A percentile compares a stretch with the other conserved stretches of the same genome.
phyloP scores from a whole-genome alignment of 2,888 invertebrate genomes.

The Thelaira solivaga region DNA sequence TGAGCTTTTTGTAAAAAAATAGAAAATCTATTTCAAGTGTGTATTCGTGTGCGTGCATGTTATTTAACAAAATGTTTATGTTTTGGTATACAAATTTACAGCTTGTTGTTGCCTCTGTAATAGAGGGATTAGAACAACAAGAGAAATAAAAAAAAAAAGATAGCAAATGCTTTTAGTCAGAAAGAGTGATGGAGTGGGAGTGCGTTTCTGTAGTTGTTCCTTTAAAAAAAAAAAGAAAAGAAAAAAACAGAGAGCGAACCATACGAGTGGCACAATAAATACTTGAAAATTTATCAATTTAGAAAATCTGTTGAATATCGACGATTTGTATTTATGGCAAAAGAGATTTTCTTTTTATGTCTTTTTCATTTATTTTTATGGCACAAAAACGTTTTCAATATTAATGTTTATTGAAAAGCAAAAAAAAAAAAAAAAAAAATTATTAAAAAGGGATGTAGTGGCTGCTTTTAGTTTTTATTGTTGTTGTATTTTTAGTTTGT shows the following conservation, averaged over 20 bases:
- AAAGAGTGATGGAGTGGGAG: too few species aligned
- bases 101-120: not conserved
- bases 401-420: conserved; percentile 25
- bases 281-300: conserved; percentile 57
- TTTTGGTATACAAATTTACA: not conserved
- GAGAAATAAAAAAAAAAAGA: not conserved
- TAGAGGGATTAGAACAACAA: conserved; percentile 18
- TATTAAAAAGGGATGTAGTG: too few species aligned
- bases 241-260: not conserved
- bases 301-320: conserved; percentile 60
- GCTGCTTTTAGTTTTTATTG: too few species aligned
- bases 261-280: conserved; percentile 69
- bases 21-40: not conserved
- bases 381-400: conserved; percentile 34
- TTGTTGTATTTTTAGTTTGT: too few species aligned
- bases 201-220: too few species aligned
- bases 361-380: not conserved
- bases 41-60: not conserved
- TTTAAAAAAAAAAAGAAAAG: too few species aligned
- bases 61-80: not conserved
- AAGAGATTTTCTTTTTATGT: not conserved
- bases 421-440: not conserved
- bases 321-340: conserved; percentile 48
- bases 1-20: too few species aligned
- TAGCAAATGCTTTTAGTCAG: too few species aligned